A percentile compares a stretch with the other conserved stretches of the same genome.
Evolutionary conservation across 2,113 vertebrate genomes (phyloP).

Genomic region (Reinhardtius hippoglossoides): DNA sequence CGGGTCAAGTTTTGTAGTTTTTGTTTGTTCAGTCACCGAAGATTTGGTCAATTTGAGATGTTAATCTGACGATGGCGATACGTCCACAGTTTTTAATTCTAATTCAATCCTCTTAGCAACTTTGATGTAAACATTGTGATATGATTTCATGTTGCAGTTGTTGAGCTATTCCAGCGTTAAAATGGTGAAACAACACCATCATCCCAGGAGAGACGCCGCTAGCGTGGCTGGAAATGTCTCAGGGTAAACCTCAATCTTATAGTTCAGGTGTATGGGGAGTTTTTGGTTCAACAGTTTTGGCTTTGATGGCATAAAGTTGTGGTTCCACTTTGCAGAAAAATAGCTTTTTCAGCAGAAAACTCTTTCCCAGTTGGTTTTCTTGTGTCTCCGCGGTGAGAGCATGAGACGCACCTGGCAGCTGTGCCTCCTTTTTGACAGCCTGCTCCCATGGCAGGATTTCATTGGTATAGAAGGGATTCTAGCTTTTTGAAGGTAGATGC

Average conservation of each 20-base stretch:
- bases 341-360: constrained; percentile 23
- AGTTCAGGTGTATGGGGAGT: neutral
- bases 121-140: neutral
- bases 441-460: constrained; percentile 35
- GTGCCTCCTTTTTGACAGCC: constrained; percentile 23
- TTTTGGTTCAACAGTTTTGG: neutral
- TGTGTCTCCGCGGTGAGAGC: constrained; percentile 11
- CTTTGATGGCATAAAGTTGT: constrained; percentile 20
- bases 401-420: constrained; percentile 22
- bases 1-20: no score
- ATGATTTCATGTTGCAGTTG: neutral
- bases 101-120: neutral
- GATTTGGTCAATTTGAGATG: no score
- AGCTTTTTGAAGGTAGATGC: constrained; percentile 36
- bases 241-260: neutral
- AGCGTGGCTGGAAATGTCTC: neutral
- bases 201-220: neutral
- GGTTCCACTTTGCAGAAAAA: constrained; percentile 10
- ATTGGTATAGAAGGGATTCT: constrained; percentile 3
- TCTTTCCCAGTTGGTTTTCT: constrained; percentile 11
- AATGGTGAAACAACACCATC: no score
- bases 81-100: neutral
- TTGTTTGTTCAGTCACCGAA: neutral
- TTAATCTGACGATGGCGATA: neutral
- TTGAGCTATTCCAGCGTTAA: neutral